A percentile compares a stretch with the other conserved stretches of the same genome.
phyloP scores from a whole-genome alignment of 2,888 invertebrate genomes.

The Clusia tigrina region DNA sequence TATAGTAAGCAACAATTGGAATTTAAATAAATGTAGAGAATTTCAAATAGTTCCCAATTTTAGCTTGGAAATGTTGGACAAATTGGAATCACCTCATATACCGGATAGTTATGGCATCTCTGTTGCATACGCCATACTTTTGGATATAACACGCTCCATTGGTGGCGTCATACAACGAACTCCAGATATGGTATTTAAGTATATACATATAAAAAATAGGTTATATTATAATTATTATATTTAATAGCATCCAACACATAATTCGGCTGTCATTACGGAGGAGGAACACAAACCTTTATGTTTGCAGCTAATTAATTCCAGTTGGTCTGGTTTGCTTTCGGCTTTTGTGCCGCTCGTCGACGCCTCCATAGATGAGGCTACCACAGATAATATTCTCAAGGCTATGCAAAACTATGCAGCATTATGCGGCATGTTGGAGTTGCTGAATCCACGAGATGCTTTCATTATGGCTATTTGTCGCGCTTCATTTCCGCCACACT shows the following conservation, averaged over 20 bases:
- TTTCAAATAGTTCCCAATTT: conserved; percentile 7
- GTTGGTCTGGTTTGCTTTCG: conserved; percentile 93
- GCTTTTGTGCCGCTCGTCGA: conserved; percentile 92
- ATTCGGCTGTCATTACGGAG: conserved; percentile 51
- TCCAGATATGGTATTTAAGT: conserved; percentile 64
- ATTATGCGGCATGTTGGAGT: conserved; percentile 83
- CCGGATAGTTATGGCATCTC: conserved; percentile 99
- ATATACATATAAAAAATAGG: neutral
- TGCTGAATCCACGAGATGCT: conserved; percentile 86
- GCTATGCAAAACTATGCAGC: conserved; percentile 90
- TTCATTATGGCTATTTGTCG: conserved; percentile 95
- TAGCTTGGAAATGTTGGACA: conserved; percentile 95
- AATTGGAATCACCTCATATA: conserved; percentile 89
- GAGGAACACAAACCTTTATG: conserved; percentile 64
- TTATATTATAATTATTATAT: conserved; percentile 12
- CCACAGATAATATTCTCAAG: conserved; percentile 90
- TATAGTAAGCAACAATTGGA: conserved; percentile 77
- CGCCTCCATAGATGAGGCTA: conserved; percentile 93
- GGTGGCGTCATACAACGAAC: conserved; percentile 71
- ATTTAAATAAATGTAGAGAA: neutral
- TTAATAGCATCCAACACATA: conserved; percentile 47
- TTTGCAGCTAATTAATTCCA: conserved; percentile 86
- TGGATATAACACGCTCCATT: conserved; percentile 89
- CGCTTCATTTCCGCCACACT: conserved; percentile 94
- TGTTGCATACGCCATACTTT: conserved; percentile 90